phyloP scores from a whole-genome alignment of 2,888 invertebrate species.

The Ectropis crepuscularia region DNA sequence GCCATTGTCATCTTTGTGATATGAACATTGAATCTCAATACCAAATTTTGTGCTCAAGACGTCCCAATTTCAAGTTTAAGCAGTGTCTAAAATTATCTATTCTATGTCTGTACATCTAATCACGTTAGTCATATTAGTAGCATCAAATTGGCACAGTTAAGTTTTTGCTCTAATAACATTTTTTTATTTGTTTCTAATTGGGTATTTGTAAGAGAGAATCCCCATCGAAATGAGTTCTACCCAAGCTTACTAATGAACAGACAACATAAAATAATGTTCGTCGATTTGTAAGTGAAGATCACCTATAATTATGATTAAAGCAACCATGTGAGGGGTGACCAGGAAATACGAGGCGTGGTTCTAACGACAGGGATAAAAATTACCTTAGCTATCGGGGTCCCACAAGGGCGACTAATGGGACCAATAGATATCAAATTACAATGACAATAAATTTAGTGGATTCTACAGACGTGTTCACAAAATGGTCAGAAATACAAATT shows the following conservation, averaged over 20 bases:
- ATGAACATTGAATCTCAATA: too few relatives aligned
- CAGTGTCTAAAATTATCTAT: too few relatives aligned
- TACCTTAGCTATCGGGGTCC: conserved; percentile 31
- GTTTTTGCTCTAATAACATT: too few relatives aligned
- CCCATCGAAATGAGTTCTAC: neutral
- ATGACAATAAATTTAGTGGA: neutral
- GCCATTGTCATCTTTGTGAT: too few relatives aligned
- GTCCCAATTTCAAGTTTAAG: too few relatives aligned
- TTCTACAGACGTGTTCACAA: neutral
- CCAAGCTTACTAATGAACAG: conserved; percentile 22
- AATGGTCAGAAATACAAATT: too few relatives aligned
- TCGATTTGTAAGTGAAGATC: conserved; percentile 32
- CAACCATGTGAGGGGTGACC: conserved; percentile 37
- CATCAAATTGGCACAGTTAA: too few relatives aligned
- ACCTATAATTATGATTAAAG: conserved; percentile 39
- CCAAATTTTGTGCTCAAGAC: too few relatives aligned
- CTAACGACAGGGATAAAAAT: conserved; percentile 41
- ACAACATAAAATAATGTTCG: conserved; percentile 22
- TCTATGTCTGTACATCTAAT: too few relatives aligned
- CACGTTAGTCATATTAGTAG: too few relatives aligned
- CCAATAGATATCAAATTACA: conserved; percentile 31
- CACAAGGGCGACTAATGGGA: conserved; percentile 28
- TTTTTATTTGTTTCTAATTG: neutral
- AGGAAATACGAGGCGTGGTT: conserved; percentile 44
- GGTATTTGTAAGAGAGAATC: neutral